Base-by-base conservation (phyloP, 2,888 invertebrate species). In the Seira ritae region DNA sequence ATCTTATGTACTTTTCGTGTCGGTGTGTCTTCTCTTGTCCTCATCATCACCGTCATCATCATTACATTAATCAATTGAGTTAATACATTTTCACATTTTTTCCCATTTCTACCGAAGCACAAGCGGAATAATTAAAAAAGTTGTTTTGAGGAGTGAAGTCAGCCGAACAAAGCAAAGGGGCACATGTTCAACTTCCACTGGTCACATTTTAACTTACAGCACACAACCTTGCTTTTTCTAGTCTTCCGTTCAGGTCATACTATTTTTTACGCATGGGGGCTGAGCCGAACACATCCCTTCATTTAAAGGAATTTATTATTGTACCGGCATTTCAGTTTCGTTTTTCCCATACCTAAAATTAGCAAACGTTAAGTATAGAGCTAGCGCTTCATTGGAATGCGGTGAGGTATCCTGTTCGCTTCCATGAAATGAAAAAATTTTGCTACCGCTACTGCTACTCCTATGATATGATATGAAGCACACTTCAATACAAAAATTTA, bases 51-150 rank as follows among this genome's bases (percentile, higher is more conserved):
- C 12, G 42, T 42, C 6, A 10, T 60, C 12, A 17, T 60, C 60
- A 60, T 60, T 60, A 60, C 17, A n/a, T 10, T 60, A 8, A 60
- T 60, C 60, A 60, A 60, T 60, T 60, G 60, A 60, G 60, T 60
- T 60, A 60, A 42, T 8, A 42, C 60, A 60, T n/a, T 60, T 60
- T 60, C n/a, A n/a, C 60, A 60, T 60, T 60, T 17, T 60, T 60
- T n/a, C n/a, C 4, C 4, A 60, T 6, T 17, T 60, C 60, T 4
- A 12, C n/a, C n/a, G 42, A 42, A 12, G n/a, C n/a, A n/a, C 60
- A 60, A n/a, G 60, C 60, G 60, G 60, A 60, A 60, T 60, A 60
- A 60, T 60, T 60, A 60, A 60, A 60, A 60, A 60, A 60, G 60
- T 60, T 60, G 60, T 60, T 42, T 42, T 42, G 4, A 42, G n/a